Conservation (phyloP, 2,797 vertebrate species). For the Tapirus indicus region DNA sequence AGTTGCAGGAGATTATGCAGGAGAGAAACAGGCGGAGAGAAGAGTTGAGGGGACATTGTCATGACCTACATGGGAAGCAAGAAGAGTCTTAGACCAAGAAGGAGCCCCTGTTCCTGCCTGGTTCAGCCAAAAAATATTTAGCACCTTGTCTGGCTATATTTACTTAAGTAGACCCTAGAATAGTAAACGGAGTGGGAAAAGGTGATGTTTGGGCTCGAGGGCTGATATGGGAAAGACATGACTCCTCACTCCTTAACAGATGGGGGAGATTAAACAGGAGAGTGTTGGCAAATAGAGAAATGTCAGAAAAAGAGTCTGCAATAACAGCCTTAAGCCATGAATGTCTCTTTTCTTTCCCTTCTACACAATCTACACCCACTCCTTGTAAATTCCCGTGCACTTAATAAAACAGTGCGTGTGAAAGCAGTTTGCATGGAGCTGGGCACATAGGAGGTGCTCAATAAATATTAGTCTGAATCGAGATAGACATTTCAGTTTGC, state of each 20-base stretch:
- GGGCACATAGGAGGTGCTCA: slow-evolving; percentile 70
- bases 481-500: slow-evolving; percentile 29
- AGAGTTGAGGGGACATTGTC: not conserved
- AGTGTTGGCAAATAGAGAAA: slow-evolving; percentile 54
- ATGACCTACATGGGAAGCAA: not conserved
- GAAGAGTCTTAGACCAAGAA: not conserved
- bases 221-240: not conserved
- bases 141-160: slow-evolving; percentile 33
- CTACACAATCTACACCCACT: not conserved
- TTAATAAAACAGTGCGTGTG: not conserved
- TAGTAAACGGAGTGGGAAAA: slow-evolving; percentile 33
- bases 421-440: not conserved
- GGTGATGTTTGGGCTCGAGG: slow-evolving; percentile 61
- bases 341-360: slow-evolving; percentile 10
- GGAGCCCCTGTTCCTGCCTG: not conserved
- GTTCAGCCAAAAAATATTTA: slow-evolving; percentile 47
- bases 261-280: slow-evolving; percentile 42
- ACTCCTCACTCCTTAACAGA: slow-evolving; percentile 51
- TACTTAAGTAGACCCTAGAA: not conserved
- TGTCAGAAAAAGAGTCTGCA: not conserved
- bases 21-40: not conserved
- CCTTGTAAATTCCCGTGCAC: not conserved
- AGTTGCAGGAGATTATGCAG: not conserved
- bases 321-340: slow-evolving; percentile 29
- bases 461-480: slow-evolving; percentile 25